Percentiles rank a stretch among this genome's conserved stretches.
These are phyloP conservation scores for Muscidifurax raptorellus DNA, from an alignment of 1,140 invertebrate genomes.

Conservation along the genomic window DNA sequence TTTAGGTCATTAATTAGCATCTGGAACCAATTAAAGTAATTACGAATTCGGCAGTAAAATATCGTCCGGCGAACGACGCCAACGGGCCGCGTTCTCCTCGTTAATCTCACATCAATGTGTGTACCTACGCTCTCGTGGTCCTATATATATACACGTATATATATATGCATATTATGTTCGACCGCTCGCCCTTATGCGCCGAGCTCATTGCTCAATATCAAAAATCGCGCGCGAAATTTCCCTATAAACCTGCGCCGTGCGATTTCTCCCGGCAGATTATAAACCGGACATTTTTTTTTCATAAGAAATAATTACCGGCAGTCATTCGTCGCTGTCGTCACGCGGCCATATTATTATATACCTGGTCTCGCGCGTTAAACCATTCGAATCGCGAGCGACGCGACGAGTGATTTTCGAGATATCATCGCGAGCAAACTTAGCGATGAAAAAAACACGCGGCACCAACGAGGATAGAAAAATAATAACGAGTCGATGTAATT, in stretches of 20 bases:
- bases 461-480: background rate
- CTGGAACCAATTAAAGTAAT: conserved; percentile 73
- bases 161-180: background rate
- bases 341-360: conserved; percentile 8
- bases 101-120: conserved; percentile 50
- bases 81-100: conserved; percentile 42
- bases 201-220: conserved; percentile 53
- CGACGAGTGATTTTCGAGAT: conserved; percentile 9
- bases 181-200: conserved; percentile 26
- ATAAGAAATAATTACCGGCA: conserved; percentile 21
- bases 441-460: background rate
- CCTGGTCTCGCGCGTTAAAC: background rate
- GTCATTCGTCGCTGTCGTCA: conserved; percentile 2
- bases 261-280: conserved; percentile 27
- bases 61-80: conserved; percentile 56
- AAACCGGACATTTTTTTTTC: conserved; percentile 23
- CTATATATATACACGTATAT: background rate
- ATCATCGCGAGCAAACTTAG: conserved; percentile 12
- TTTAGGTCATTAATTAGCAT: conserved; percentile 73
- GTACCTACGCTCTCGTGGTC: background rate
- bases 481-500: conserved; percentile 36
- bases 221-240: conserved; percentile 23
- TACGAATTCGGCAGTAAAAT: conserved; percentile 70
- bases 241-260: background rate
- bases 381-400: conserved; percentile 9